These are phyloP conservation scores for Sebastes vulpes DNA, from an alignment of 2,797 vertebrate species.

Conservation along the genomic window DNA sequence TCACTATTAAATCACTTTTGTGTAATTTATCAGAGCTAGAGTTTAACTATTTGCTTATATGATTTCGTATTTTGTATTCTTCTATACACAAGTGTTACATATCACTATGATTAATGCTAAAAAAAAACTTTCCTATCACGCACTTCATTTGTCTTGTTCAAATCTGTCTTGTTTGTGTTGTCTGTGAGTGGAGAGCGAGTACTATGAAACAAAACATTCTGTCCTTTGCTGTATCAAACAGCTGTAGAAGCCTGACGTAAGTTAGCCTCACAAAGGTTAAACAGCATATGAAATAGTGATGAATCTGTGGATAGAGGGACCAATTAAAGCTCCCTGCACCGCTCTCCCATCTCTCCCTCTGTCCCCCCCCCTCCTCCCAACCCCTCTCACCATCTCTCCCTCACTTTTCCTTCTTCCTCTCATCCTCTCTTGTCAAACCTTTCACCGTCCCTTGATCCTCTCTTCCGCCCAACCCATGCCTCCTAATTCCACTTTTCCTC, in stretches of 20 bases:
- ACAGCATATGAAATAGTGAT: conserved; percentile 87
- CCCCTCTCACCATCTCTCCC: conserved; percentile 17
- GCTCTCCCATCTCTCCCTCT: conserved; percentile 2
- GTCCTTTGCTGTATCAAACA: conserved; percentile 55
- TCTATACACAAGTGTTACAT: background rate
- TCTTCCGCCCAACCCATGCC: conserved; percentile 23
- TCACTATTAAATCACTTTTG: background rate
- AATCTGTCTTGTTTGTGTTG: background rate
- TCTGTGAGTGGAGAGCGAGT: conserved; percentile 8
- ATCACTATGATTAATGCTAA: background rate
- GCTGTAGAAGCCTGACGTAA: conserved; percentile 76
- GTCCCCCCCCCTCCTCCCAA: background rate
- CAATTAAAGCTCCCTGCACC: conserved; percentile 87
- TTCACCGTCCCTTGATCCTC: conserved; percentile 62
- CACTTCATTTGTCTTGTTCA: background rate
- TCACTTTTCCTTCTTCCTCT: conserved; percentile 30
- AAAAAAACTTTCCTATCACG: background rate
- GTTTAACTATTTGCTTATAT: background rate
- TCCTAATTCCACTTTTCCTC: conserved; percentile 46
- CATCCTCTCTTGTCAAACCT: conserved; percentile 52
- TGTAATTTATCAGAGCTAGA: background rate
- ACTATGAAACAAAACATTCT: conserved; percentile 42
- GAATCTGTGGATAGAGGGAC: conserved; percentile 83
- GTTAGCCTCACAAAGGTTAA: conserved; percentile 88
- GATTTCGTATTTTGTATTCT: background rate